phyloP scores from a whole-genome alignment of 2,888 invertebrate genomes.

The Chromoteleia sp. region DNA sequence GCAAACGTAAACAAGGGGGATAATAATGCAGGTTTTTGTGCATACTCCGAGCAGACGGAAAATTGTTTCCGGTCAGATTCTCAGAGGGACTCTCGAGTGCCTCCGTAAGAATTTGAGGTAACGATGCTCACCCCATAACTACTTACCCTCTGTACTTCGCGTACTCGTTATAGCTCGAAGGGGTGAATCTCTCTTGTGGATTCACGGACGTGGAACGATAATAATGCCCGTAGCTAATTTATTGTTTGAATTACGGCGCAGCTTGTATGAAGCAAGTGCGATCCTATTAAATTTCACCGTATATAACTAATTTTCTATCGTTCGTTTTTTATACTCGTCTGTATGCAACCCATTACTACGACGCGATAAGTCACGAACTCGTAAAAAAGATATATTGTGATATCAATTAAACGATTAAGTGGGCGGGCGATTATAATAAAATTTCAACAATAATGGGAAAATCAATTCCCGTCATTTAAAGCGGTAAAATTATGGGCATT shows the following conservation, averaged over 20 bases:
- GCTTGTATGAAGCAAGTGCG: conserved; percentile 71
- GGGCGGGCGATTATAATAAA: conserved; percentile 35
- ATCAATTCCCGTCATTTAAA: conserved; percentile 34
- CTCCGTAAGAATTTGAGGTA: conserved; percentile 73
- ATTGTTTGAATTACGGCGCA: conserved; percentile 71
- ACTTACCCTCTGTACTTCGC: conserved; percentile 70
- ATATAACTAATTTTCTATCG: conserved; percentile 71
- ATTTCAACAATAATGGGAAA: conserved; percentile 18
- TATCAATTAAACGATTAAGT: conserved; percentile 67
- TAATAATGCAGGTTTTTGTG: conserved; percentile 51
- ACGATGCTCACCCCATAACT: conserved; percentile 73
- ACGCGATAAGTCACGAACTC: conserved; percentile 67
- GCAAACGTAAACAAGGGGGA: conserved; percentile 38
- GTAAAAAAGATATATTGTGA: conserved; percentile 67
- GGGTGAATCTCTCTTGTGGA: conserved; percentile 72
- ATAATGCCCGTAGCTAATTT: conserved; percentile 73
- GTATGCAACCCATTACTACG: conserved; percentile 65
- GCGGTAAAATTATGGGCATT: too few relatives aligned
- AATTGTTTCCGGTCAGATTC: conserved; percentile 75
- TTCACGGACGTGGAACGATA: conserved; percentile 73
- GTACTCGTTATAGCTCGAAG: conserved; percentile 71
- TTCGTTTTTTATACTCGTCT: conserved; percentile 61
- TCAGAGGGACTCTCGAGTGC: conserved; percentile 73
- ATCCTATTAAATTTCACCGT: conserved; percentile 71
- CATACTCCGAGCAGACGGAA: conserved; percentile 53